Conservation (phyloP, 2,113 vertebrate species). For the Antechinus stuartii region DNA sequence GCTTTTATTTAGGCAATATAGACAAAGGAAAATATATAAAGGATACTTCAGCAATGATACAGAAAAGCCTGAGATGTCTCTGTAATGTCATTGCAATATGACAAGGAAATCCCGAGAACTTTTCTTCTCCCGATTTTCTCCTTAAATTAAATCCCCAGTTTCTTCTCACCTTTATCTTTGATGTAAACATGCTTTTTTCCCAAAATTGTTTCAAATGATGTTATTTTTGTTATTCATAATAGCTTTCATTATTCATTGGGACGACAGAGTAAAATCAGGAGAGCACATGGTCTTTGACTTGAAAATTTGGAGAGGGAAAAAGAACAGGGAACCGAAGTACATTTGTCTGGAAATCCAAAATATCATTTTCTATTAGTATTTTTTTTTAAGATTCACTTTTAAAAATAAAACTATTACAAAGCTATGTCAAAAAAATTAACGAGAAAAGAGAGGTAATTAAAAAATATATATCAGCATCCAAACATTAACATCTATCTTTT, state of each 20-base stretch:
- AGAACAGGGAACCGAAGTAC: constrained; percentile 59
- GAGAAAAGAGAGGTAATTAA: constrained; percentile 42
- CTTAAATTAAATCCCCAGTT: background rate
- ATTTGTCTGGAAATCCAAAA: constrained; percentile 71
- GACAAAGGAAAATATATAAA: background rate
- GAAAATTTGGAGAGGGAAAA: constrained; percentile 71
- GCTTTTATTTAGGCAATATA: background rate
- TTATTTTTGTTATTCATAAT: constrained; percentile 78
- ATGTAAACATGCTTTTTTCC: background rate
- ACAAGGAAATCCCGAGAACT: background rate
- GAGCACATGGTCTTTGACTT: constrained; percentile 77
- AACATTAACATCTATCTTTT: background rate
- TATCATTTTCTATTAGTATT: background rate
- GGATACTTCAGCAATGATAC: background rate
- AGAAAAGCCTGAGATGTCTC: background rate
- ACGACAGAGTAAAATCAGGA: constrained; percentile 58
- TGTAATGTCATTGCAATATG: background rate
- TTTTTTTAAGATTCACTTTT: constrained; percentile 77
- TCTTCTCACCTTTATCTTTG: background rate
- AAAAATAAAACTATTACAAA: constrained; percentile 78
- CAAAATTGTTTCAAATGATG: constrained; percentile 59
- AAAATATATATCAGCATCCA: background rate
- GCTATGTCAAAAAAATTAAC: constrained; percentile 64
- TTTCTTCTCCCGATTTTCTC: background rate
- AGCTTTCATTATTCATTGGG: constrained; percentile 50